Evolutionary conservation across 2,888 invertebrate species (phyloP), one percentile per base, ranked within the genome.

Genomic region (Acronicta alni): DNA sequence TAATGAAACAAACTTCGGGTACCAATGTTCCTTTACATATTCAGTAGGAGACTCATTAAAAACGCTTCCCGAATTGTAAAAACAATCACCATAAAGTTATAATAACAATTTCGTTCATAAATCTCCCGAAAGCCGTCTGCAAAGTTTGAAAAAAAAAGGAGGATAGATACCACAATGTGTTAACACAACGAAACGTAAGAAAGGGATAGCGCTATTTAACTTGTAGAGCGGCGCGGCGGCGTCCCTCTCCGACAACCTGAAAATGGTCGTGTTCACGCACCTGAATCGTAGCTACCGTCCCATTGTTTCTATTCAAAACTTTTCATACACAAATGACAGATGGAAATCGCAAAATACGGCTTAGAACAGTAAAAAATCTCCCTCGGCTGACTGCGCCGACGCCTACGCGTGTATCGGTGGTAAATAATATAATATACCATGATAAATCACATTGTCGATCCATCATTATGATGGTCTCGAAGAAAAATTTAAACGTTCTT

Each of bases 381-480:
- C 41, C 45, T 41, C 20, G 32, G 17, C 35, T 30, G 20, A 20
- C 18, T 53, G 16, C 26, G 9, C 20, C 14, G 42, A 16, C 10
- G 15, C 38, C n/a, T n/a, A n/a, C n/a, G n/a, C 32, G 41, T 39
- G 41, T 52, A 30, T 57, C 18, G 43, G 30, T 37, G 30, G 55
- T 52, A 68, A 62, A 75, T n/a, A n/a, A n/a, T n/a, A n/a, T n/a
- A n/a, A n/a, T 68, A 75, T 47, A 39, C 59, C 59, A 65, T 54
- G 56, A 65, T 68, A 57, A 56, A 72, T 74, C 48, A 60, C 56
- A 58, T 57, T 38, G 43, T 38, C 69, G 23, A 74, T 75, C 58
- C 57, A 68, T 74, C 73, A 72, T 72, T 65, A 68, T 60, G 69
- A 76, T 72, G 61, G 52, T 26, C 38, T 41, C 55, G 47, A 49